phyloP scores from a whole-genome alignment of 2,888 invertebrate species.

The Cryptops parisi region DNA sequence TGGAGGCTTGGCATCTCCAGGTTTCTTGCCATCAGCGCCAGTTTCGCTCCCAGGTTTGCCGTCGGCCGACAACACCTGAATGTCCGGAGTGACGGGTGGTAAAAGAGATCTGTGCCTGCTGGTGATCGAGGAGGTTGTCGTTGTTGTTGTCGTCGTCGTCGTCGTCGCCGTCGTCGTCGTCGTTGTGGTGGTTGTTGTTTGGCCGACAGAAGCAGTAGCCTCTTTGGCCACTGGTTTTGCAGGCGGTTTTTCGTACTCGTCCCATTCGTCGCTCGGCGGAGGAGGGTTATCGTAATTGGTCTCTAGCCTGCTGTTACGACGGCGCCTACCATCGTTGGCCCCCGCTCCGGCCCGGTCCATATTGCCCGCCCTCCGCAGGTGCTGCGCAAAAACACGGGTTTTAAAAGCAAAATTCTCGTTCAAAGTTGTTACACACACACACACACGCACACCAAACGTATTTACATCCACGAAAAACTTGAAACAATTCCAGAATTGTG shows the following conservation, averaged over 20 bases:
- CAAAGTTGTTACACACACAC: background rate
- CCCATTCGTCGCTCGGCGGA: background rate
- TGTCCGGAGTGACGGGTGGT: background rate
- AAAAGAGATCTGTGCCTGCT: background rate
- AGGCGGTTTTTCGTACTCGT: background rate
- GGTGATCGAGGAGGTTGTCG: background rate
- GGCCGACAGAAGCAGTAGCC: background rate
- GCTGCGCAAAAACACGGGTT: background rate
- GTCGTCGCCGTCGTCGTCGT: background rate
- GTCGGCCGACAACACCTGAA: background rate
- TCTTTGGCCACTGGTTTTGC: no score
- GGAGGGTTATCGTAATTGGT: background rate
- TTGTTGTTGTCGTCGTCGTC: background rate
- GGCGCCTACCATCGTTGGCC: constrained; percentile 2
- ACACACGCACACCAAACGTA: background rate
- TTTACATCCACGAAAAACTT: background rate
- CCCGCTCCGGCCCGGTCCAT: background rate
- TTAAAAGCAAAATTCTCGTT: background rate
- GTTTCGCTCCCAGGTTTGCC: background rate
- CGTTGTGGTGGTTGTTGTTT: background rate
- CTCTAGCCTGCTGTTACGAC: no score
- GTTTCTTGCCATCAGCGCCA: no score
- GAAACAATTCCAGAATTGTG: background rate
- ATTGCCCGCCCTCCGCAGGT: constrained; percentile 1
- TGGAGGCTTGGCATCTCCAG: background rate